phyloP scores from a whole-genome alignment of 2,113 vertebrate genomes.

The Chaetodon trifascialis region DNA sequence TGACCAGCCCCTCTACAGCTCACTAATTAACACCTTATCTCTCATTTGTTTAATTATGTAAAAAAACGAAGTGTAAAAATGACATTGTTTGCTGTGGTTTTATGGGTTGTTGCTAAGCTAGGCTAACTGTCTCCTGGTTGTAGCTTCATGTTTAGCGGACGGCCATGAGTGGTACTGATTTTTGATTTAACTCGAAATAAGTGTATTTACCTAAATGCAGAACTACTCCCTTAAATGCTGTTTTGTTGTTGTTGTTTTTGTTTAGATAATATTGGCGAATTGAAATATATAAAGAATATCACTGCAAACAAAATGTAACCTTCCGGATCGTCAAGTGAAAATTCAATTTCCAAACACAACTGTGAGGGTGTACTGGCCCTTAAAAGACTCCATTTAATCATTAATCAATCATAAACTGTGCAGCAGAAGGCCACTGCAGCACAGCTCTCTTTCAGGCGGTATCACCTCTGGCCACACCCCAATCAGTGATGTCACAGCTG shows the following conservation, averaged over 20 bases:
- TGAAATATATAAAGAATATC: neutral
- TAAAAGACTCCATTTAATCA: neutral
- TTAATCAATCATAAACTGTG: no score
- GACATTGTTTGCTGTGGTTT: neutral
- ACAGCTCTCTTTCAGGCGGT: neutral
- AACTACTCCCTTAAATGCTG: neutral
- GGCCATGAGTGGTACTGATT: neutral
- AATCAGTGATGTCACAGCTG: constrained; percentile 1
- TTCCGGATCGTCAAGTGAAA: neutral
- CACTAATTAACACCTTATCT: no score
- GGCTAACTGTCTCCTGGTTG: neutral
- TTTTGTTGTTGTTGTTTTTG: neutral
- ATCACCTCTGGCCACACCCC: constrained; percentile 2
- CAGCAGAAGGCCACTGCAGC: neutral
- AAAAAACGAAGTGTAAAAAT: no score
- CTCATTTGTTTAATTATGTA: no score
- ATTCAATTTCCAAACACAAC: neutral
- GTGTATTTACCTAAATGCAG: neutral
- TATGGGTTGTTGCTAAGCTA: neutral
- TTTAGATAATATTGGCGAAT: neutral
- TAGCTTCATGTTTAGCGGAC: neutral
- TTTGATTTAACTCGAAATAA: neutral
- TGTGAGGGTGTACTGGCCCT: neutral
- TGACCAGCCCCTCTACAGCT: no score
- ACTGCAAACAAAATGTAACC: neutral